These are phyloP conservation scores for Plemyria rubiginata DNA, from an alignment of 2,888 invertebrate species.

Conservation along the genomic window DNA sequence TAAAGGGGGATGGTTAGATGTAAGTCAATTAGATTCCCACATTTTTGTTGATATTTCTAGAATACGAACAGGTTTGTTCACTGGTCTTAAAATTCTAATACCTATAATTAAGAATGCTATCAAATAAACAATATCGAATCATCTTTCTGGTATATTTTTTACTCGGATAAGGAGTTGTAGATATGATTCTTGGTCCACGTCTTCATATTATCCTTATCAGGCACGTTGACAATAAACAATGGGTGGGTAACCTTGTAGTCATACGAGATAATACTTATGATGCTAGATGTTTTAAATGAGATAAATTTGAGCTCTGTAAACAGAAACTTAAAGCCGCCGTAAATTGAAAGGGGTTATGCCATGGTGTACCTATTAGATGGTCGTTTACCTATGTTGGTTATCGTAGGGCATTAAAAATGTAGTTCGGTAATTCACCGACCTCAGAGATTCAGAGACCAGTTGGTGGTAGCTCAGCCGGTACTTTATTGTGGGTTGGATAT, in stretches of 20 bases:
- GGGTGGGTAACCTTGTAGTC: conserved; percentile 67
- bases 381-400: background rate
- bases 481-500: no score
- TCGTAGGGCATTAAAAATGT: no score
- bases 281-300: conserved; percentile 46
- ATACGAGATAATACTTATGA: conserved; percentile 56
- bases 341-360: conserved; percentile 7
- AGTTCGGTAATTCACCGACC: no score
- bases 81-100: no score
- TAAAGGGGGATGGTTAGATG: no score
- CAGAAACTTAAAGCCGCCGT: conserved; percentile 8
- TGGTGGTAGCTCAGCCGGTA: no score
- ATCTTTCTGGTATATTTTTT: conserved; percentile 13
- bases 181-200: conserved; percentile 36
- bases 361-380: background rate
- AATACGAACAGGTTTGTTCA: no score
- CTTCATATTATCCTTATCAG: conserved; percentile 61
- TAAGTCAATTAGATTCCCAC: no score
- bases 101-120: no score
- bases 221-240: conserved; percentile 72
- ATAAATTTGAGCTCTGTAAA: conserved; percentile 52
- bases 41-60: no score
- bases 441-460: no score
- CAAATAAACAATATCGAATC: background rate
- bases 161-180: conserved; percentile 36